A percentile compares a stretch with the other conserved stretches of the same genome.
Conservation (phyloP, 2,113 vertebrate species). For the Spilogale gracilis region DNA sequence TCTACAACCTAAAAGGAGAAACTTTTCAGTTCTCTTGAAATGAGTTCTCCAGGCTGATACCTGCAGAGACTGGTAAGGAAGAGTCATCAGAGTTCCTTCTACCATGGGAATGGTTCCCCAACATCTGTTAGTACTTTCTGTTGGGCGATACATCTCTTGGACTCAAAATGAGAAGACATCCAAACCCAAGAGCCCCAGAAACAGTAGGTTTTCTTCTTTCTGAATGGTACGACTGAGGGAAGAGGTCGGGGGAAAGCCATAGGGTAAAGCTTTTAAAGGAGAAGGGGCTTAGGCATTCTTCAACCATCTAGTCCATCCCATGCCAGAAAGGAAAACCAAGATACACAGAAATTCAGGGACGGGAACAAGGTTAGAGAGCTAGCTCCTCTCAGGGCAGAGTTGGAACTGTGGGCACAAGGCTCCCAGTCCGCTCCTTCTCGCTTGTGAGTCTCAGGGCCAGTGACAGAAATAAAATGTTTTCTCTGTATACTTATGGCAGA, state of each 20-base stretch:
- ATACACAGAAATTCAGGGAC: background rate
- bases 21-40: background rate
- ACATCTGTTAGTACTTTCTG: background rate
- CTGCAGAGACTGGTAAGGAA: background rate
- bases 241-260: background rate
- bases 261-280: background rate
- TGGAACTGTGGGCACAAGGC: background rate
- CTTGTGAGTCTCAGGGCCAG: background rate
- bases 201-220: background rate
- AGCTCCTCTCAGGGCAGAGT: background rate
- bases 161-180: background rate
- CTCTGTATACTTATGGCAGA: background rate
- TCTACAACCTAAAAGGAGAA: background rate
- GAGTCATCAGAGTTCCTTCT: background rate
- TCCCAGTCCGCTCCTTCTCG: background rate
- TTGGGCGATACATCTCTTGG: background rate
- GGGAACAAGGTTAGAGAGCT: background rate
- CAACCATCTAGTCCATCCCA: background rate
- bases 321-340: background rate
- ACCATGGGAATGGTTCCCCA: background rate
- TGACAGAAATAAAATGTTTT: background rate
- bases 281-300: background rate
- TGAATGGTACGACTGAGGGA: background rate
- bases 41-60: background rate
- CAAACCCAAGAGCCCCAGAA: background rate